Evolutionary conservation across 2,888 invertebrate genomes (phyloP).

Genomic region (Eueremaeus valkanovi): DNA sequence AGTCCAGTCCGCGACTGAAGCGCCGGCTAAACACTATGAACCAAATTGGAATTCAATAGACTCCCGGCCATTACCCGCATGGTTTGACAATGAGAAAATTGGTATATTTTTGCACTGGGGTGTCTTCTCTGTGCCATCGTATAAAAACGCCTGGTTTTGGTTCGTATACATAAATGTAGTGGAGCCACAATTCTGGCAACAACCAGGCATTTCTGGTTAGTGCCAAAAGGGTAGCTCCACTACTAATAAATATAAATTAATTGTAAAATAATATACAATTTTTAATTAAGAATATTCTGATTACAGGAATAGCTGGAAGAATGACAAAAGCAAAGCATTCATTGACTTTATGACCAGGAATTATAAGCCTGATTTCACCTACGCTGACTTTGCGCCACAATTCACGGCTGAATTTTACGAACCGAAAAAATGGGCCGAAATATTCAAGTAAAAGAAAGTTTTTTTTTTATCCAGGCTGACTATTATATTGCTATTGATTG

Average conservation of each 20-base stretch:
- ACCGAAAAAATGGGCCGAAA: conserved; percentile 55
- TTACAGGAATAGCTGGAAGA: conserved; percentile 43
- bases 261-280: not conserved
- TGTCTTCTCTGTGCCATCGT: conserved; percentile 48
- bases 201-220: too few relatives aligned
- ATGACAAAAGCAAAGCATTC: conserved; percentile 40
- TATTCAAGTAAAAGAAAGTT: conserved; percentile 51
- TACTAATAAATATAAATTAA: too few relatives aligned
- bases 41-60: conserved; percentile 48
- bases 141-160: conserved; percentile 48
- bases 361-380: conserved; percentile 55
- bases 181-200: too few relatives aligned
- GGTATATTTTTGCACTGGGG: conserved; percentile 50
- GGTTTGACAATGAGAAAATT: conserved; percentile 48
- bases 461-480: too few relatives aligned
- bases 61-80: conserved; percentile 47
- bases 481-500: not conserved
- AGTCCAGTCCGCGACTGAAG: too few relatives aligned
- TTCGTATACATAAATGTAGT: too few relatives aligned
- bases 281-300: not conserved
- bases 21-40: conserved; percentile 45
- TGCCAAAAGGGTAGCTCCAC: too few relatives aligned
- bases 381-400: conserved; percentile 55
- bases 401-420: conserved; percentile 56
- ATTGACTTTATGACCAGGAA: conserved; percentile 55